Conservation (phyloP, 2,888 invertebrate genomes). For the Andrena bucephala region DNA sequence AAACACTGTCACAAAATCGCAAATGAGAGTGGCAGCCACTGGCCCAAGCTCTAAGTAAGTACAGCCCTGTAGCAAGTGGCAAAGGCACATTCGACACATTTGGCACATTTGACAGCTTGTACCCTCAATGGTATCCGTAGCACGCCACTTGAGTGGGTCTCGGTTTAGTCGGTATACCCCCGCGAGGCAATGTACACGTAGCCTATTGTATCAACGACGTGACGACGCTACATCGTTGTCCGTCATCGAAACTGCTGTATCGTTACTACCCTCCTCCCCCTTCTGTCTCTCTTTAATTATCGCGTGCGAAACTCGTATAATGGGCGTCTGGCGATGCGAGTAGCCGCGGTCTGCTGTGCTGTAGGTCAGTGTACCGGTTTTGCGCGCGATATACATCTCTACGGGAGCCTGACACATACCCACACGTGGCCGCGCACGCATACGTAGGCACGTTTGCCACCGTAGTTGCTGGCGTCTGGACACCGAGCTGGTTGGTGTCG, state of each 20-base stretch:
- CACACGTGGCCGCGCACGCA: conserved; percentile 11
- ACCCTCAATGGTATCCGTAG: no score
- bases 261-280: background rate
- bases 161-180: no score
- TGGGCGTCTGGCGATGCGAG: conserved; percentile 74
- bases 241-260: conserved; percentile 28
- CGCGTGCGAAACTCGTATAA: conserved; percentile 75
- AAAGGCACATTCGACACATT: no score
- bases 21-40: no score
- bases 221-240: background rate
- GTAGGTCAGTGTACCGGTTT: conserved; percentile 78
- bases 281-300: conserved; percentile 71
- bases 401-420: conserved; percentile 39
- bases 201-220: no score
- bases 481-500: conserved; percentile 28
- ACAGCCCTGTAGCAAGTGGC: no score
- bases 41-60: no score
- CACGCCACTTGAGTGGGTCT: no score
- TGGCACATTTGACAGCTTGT: no score
- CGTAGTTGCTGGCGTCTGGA: conserved; percentile 17
- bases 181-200: no score
- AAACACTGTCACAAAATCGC: no score
- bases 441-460: conserved; percentile 9
- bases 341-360: conserved; percentile 62
- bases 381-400: conserved; percentile 60